Evolutionary conservation across 2,888 invertebrate species (phyloP).

Genomic region (Melanostoma scalare): DNA sequence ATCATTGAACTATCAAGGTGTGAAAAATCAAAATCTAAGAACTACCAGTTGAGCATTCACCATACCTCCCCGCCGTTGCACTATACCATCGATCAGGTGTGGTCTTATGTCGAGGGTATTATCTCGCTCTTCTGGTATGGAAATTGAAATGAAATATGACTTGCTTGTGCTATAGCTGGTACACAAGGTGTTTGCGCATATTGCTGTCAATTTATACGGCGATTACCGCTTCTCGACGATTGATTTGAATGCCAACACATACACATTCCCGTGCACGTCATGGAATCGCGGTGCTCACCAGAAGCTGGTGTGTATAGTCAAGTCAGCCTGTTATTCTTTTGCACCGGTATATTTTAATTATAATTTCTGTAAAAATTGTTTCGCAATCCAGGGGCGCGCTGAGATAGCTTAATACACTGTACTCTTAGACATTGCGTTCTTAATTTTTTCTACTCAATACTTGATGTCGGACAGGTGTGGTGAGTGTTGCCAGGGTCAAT

Average conservation of each 20-base stretch:
- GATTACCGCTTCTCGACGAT: constrained; percentile 66
- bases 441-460: constrained; percentile 5
- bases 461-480: constrained; percentile 14
- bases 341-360: constrained; percentile 71
- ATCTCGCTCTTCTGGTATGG: constrained; percentile 7
- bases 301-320: constrained; percentile 47
- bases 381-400: constrained; percentile 44
- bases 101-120: constrained; percentile 31
- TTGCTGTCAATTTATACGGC: constrained; percentile 54
- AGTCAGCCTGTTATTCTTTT: constrained; percentile 29
- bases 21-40: constrained; percentile 21
- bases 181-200: not conserved
- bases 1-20: constrained; percentile 49
- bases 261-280: constrained; percentile 23
- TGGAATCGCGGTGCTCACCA: constrained; percentile 48
- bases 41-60: constrained; percentile 52
- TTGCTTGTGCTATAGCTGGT: not conserved
- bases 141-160: constrained; percentile 54
- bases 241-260: constrained; percentile 48
- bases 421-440: not conserved
- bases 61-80: constrained; percentile 29
- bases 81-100: constrained; percentile 51
- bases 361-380: constrained; percentile 64
- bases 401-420: constrained; percentile 30
- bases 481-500: not conserved